Percentiles rank a stretch among this genome's conserved stretches.
These are phyloP conservation scores for Rallus limicola DNA, from an alignment of 2,113 vertebrate genomes.

Conservation along the genomic window DNA sequence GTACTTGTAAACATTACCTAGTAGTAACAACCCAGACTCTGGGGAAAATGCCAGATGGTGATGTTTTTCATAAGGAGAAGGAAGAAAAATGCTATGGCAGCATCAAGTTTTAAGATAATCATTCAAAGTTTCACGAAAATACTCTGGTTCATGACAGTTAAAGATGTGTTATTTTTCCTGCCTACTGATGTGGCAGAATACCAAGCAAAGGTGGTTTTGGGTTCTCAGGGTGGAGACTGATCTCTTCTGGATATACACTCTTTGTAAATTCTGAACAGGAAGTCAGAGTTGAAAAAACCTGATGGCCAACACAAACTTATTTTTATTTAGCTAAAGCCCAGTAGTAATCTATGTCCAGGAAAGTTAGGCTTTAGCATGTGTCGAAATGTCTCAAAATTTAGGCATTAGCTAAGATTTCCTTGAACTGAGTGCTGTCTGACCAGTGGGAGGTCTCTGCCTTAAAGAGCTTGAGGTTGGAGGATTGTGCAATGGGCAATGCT, in stretches of 20 bases:
- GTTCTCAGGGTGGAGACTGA: neutral
- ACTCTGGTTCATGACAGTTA: neutral
- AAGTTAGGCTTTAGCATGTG: neutral
- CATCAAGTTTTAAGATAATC: neutral
- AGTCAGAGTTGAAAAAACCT: neutral
- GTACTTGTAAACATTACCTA: neutral
- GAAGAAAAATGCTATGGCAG: neutral
- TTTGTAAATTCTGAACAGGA: neutral
- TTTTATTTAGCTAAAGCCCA: neutral
- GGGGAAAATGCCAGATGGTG: neutral
- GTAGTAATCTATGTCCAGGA: neutral
- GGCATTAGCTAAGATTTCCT: neutral
- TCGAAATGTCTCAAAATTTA: neutral
- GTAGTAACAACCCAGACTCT: neutral
- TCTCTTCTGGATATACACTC: accelerated
- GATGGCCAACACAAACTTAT: neutral
- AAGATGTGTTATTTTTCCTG: neutral
- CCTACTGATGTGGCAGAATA: neutral
- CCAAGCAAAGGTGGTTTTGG: neutral
- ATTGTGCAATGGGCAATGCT: neutral
- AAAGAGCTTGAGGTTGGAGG: neutral
- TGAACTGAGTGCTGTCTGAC: neutral
- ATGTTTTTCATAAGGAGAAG: neutral
- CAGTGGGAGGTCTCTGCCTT: neutral
- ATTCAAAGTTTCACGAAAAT: neutral